A percentile compares a stretch with the other conserved stretches of the same genome.
These are phyloP conservation scores for Glyphotaelius pellucidus DNA, from an alignment of 2,888 invertebrate genomes.

Conservation along the genomic window DNA sequence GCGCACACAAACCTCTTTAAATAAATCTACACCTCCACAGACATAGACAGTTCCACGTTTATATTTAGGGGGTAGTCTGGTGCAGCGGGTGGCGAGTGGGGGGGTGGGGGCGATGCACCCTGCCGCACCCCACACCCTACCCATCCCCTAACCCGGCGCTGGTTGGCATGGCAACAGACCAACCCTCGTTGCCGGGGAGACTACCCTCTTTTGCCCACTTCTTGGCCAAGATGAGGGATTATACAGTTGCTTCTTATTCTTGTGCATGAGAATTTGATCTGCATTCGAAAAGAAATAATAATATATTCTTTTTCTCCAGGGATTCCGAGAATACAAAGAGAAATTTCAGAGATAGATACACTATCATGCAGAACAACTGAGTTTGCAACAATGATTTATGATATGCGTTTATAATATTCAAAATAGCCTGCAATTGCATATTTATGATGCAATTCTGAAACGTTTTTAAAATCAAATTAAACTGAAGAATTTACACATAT, in stretches of 20 bases:
- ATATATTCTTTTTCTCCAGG: background rate
- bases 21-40: background rate
- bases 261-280: constrained; percentile 33
- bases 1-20: background rate
- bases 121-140: constrained; percentile 61
- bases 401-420: background rate
- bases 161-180: constrained; percentile 73
- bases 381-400: background rate
- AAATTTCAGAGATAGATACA: background rate
- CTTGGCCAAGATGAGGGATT: constrained; percentile 35
- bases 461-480: background rate
- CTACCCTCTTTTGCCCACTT: constrained; percentile 54
- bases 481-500: no score
- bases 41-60: background rate
- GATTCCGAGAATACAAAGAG: background rate
- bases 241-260: constrained; percentile 20
- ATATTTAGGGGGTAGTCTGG: constrained; percentile 33
- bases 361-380: background rate
- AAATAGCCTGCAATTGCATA: background rate
- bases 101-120: constrained; percentile 68
- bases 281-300: constrained; percentile 17
- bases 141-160: constrained; percentile 65
- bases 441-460: background rate
- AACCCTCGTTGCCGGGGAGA: constrained; percentile 63
- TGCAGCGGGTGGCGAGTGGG: constrained; percentile 36